phyloP scores from a whole-genome alignment of 2,888 invertebrate genomes.

The Ennomos erosarius region DNA sequence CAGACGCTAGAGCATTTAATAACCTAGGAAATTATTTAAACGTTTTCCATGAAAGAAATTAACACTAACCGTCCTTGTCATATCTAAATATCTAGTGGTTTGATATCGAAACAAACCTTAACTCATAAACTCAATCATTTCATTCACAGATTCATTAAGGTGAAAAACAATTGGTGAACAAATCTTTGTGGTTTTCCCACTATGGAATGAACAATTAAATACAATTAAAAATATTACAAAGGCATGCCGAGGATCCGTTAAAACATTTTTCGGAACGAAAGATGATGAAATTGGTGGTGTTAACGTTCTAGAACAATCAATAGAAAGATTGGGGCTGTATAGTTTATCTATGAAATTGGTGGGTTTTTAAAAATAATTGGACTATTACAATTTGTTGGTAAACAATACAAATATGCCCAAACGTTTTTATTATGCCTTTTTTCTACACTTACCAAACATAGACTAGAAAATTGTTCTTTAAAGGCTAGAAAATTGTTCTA shows the following conservation, averaged over 20 bases:
- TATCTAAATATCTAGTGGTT: no score
- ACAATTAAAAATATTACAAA: conserved; percentile 30
- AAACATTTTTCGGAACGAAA: conserved; percentile 30
- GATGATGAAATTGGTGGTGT: conserved; percentile 17
- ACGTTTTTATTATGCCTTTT: background rate
- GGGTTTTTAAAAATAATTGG: conserved; percentile 32
- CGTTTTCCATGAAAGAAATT: no score
- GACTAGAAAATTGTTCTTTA: no score
- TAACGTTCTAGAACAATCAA: conserved; percentile 31
- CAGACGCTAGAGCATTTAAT: no score
- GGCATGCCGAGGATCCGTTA: conserved; percentile 18
- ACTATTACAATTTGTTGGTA: conserved; percentile 28
- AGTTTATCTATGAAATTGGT: conserved; percentile 52
- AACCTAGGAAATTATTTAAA: no score
- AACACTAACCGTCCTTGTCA: no score
- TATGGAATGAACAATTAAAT: conserved; percentile 26
- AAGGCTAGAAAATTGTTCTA: no score
- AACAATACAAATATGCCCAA: conserved; percentile 11
- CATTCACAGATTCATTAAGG: conserved; percentile 17
- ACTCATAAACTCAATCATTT: conserved; percentile 5
- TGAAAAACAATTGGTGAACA: conserved; percentile 11
- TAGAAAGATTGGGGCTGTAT: conserved; percentile 39
- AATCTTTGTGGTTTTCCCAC: conserved; percentile 9
- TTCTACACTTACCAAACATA: no score
- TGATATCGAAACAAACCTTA: no score